Base-by-base conservation (phyloP, 2,797 vertebrate species). In the Halcyon leucocephala region DNA sequence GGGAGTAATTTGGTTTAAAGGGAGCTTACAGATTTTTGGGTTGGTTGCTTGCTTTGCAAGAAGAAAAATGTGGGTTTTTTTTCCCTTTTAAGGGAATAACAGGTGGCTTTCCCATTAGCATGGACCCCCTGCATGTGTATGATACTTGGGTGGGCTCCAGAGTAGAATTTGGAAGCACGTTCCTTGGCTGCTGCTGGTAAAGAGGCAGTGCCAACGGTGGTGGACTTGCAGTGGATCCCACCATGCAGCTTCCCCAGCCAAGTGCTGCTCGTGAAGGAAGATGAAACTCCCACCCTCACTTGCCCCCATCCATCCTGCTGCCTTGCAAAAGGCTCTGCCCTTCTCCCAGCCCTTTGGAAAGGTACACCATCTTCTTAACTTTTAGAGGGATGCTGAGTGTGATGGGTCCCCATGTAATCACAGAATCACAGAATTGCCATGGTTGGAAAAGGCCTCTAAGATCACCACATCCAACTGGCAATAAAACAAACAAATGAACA, bases 291-390 rank as follows among this genome's bases (percentile, higher is more conserved):
- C 18, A 6, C 5, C 21, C 29, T 55, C 5, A 1, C 5, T 25
- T 24, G 42, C 21, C n/a, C 14, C 5, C 42, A 39, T 6, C 31
- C 12, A 3, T 17, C 20, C 35, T 2, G 0, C 14, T 7, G 51
- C 49, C 61, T 42, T 20, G 26, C 5, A 33, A 28, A 80, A 65
- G 25, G 3, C 3, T 3, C 35, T 78, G 21, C 25, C n/a, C 37
- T 84, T 42, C 70, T 71, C 48, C 35, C 62, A 82, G 58, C 18
- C 70, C 58, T 82, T 24, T 1, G 4, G 37, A 29, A 54, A 12
- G 9, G 1, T 2, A 12, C 7, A 41, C 7, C 5, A 13, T n/a
- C 41, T 33, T 26, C 29, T 26, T 12, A 29, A 1, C 2, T 24
- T 51, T 29, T 7, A 19, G 12, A 25, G 35, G 28, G 14, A 25